A percentile compares a stretch with the other conserved stretches of the same genome.
Conservation (phyloP, 2,888 invertebrate genomes). For the Terebella lapidaria region DNA sequence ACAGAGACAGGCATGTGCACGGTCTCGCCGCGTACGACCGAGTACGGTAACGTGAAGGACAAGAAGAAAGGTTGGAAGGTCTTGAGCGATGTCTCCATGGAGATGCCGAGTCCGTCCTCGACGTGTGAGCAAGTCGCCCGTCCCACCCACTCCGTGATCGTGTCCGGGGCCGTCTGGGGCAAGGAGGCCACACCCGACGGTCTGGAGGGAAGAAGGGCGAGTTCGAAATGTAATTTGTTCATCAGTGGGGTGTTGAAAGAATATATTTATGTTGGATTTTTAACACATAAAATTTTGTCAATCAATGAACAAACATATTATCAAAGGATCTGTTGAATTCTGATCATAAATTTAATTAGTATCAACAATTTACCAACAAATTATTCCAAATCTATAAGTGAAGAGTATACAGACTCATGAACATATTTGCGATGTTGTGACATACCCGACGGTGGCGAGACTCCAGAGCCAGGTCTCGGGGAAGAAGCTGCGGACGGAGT, state of each 20-base stretch:
- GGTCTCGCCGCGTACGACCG: conserved; percentile 65
- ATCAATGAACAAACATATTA: too few relatives aligned
- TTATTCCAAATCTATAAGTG: too few relatives aligned
- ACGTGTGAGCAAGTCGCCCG: conserved; percentile 59
- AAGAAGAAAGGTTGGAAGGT: conserved; percentile 73
- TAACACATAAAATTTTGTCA: too few relatives aligned
- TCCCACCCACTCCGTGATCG: conserved; percentile 63
- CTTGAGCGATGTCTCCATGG: conserved; percentile 54
- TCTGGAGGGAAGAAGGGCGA: too few relatives aligned
- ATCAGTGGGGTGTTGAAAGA: too few relatives aligned
- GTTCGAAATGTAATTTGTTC: too few relatives aligned
- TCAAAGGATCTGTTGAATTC: too few relatives aligned
- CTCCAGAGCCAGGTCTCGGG: conserved; percentile 38
- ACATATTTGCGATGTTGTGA: too few relatives aligned
- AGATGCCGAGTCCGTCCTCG: conserved; percentile 57
- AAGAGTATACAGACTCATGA: too few relatives aligned
- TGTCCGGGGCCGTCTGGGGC: conserved; percentile 56
- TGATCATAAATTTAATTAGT: too few relatives aligned
- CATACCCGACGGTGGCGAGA: conserved; percentile 27
- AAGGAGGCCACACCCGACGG: conserved; percentile 24
- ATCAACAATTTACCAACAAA: too few relatives aligned
- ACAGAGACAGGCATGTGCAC: conserved; percentile 65
- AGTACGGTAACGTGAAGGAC: conserved; percentile 66
- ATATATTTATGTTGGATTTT: too few relatives aligned
- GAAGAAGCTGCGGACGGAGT: conserved; percentile 25